Percentiles rank a stretch among this genome's conserved stretches.
phyloP scores from a whole-genome alignment of 2,113 vertebrate genomes.

The Emydocephalus ijimae region DNA sequence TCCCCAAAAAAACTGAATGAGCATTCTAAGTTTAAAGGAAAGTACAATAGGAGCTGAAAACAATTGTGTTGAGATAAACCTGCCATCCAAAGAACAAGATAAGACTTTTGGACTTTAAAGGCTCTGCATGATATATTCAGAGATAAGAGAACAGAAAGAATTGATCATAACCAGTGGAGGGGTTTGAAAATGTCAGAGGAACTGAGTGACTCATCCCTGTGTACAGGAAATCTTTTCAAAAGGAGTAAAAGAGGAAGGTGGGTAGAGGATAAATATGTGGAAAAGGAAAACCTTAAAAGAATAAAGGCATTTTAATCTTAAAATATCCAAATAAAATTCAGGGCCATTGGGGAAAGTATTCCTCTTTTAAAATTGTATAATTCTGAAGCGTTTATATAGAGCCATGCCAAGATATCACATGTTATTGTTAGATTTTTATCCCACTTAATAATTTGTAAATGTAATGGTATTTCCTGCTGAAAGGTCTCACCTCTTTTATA shows the following conservation, averaged over 20 bases:
- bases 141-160: constrained; percentile 15
- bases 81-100: neutral
- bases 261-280: neutral
- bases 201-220: neutral
- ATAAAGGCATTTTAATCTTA: neutral
- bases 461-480: neutral
- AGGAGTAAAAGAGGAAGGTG: neutral
- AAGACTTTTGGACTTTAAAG: constrained; percentile 4
- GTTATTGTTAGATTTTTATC: neutral
- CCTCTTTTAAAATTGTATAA: neutral
- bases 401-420: neutral
- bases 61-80: neutral
- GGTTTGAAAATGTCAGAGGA: neutral
- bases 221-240: neutral
- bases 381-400: neutral
- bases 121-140: neutral
- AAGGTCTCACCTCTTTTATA: neutral
- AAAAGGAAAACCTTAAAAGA: constrained; percentile 3
- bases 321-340: neutral
- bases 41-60: constrained; percentile 1
- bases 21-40: neutral
- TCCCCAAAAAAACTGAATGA: neutral
- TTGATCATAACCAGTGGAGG: neutral
- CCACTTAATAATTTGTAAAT: neutral
- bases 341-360: neutral